Conservation (phyloP, 2,888 invertebrate genomes). For the Tachina lurida region DNA sequence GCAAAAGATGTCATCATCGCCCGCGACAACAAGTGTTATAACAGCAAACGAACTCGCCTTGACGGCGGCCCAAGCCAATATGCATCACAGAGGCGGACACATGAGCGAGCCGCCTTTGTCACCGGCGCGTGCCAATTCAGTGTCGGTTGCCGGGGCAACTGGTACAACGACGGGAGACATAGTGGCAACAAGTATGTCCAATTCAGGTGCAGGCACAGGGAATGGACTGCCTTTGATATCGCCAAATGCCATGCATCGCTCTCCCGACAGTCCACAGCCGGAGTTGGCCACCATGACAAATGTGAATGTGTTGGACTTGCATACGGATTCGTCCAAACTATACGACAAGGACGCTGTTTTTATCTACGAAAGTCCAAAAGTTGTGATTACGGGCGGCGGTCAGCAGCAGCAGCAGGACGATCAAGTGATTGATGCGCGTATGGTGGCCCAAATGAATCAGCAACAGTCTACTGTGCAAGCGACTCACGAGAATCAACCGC, state of each 20-base stretch:
- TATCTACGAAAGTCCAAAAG: constrained; percentile 82
- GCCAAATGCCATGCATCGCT: constrained; percentile 80
- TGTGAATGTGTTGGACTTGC: constrained; percentile 90
- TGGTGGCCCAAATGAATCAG: constrained; percentile 80
- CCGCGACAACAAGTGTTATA: constrained; percentile 80
- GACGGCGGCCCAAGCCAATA: constrained; percentile 72
- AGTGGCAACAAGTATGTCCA: constrained; percentile 75
- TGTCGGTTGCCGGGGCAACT: constrained; percentile 64
- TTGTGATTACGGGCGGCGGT: constrained; percentile 77
- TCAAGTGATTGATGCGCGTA: constrained; percentile 82
- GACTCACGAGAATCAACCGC: constrained; percentile 78
- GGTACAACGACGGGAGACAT: constrained; percentile 75
- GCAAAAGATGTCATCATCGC: constrained; percentile 78
- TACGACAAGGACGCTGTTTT: constrained; percentile 83
- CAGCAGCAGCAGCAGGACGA: constrained; percentile 75
- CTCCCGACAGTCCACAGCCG: constrained; percentile 87
- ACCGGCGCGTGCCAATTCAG: constrained; percentile 65
- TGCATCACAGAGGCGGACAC: constrained; percentile 72
- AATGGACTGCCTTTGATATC: constrained; percentile 81
- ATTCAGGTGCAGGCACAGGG: constrained; percentile 77
- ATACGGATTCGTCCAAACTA: constrained; percentile 81
- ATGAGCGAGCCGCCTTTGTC: constrained; percentile 70
- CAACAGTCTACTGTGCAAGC: constrained; percentile 74
- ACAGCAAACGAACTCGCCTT: constrained; percentile 80
- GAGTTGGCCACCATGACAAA: constrained; percentile 94